Conservation (phyloP, 2,888 invertebrate species). For the Lycophotia porphyrea region DNA sequence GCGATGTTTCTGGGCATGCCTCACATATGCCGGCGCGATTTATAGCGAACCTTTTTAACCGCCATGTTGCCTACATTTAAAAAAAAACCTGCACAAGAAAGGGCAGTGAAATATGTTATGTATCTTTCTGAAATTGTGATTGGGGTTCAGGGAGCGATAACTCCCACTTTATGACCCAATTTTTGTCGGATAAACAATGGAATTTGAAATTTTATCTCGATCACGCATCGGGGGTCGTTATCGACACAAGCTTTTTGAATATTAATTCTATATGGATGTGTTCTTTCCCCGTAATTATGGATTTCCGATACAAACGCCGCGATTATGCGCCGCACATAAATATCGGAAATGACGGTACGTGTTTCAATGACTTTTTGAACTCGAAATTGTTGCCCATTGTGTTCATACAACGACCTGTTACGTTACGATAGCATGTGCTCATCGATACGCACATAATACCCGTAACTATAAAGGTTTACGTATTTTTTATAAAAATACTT, state of each 20-base stretch:
- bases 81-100: slow-evolving; percentile 67
- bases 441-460: slow-evolving; percentile 27
- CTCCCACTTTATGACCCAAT: slow-evolving; percentile 86
- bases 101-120: slow-evolving; percentile 82
- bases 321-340: slow-evolving; percentile 55
- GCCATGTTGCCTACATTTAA: slow-evolving; percentile 77
- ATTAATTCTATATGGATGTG: slow-evolving; percentile 62
- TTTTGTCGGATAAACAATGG: slow-evolving; percentile 86
- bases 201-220: slow-evolving; percentile 84
- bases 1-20: slow-evolving; percentile 72
- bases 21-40: slow-evolving; percentile 78
- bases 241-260: slow-evolving; percentile 70
- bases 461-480: slow-evolving; percentile 23
- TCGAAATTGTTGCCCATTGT: slow-evolving; percentile 31
- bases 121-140: slow-evolving; percentile 86
- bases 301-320: slow-evolving; percentile 57
- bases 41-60: slow-evolving; percentile 82
- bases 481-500: slow-evolving; percentile 27
- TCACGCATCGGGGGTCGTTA: slow-evolving; percentile 70
- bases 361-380: slow-evolving; percentile 54
- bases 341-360: slow-evolving; percentile 48
- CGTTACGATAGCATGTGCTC: slow-evolving; percentile 31
- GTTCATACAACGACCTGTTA: slow-evolving; percentile 48
- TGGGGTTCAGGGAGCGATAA: slow-evolving; percentile 87
- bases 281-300: slow-evolving; percentile 64